These are phyloP conservation scores for Sapayoa aenigma DNA, from an alignment of 2,113 vertebrate genomes.

Conservation along the genomic window DNA sequence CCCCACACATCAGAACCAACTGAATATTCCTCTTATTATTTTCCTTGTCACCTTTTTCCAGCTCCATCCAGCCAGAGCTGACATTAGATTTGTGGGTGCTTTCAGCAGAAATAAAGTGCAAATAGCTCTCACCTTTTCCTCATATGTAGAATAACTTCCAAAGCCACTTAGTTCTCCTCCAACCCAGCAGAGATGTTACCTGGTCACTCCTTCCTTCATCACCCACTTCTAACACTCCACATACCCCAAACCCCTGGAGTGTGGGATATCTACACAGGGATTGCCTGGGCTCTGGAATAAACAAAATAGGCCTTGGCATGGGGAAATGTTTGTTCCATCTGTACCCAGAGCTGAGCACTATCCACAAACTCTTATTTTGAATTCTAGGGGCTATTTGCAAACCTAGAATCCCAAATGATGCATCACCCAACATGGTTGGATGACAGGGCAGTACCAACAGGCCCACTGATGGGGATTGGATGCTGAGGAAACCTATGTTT, in stretches of 20 bases:
- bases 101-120: background rate
- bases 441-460: background rate
- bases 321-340: background rate
- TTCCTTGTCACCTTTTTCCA: background rate
- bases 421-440: background rate
- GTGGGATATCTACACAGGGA: background rate
- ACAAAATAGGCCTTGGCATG: rapidly evolving
- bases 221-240: background rate
- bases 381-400: background rate
- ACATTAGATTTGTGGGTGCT: background rate
- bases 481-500: background rate
- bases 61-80: background rate
- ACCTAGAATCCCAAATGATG: background rate
- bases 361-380: background rate
- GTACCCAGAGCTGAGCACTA: background rate
- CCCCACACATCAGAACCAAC: background rate
- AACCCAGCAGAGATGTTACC: background rate
- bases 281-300: background rate
- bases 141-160: background rate
- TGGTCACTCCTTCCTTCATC: background rate
- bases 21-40: background rate
- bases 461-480: background rate
- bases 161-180: background rate
- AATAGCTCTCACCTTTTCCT: background rate
- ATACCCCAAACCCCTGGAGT: background rate